Base-by-base conservation (phyloP, 37 sponge, comb jelly and placozoan species). In the Beroe forskalii region DNA sequence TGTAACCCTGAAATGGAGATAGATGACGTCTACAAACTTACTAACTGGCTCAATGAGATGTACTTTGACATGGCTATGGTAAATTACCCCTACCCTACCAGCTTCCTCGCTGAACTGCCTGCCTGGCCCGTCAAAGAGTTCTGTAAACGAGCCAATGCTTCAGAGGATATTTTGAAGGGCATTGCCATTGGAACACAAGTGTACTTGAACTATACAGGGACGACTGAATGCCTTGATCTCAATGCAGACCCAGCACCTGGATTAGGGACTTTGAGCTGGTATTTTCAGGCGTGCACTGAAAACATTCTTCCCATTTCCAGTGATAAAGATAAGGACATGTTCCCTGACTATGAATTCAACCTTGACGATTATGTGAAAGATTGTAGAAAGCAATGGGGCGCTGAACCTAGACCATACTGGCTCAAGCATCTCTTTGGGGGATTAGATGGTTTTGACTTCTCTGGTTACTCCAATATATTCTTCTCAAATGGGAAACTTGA, bases 291-390 rank as follows among this genome's bases (percentile, higher is more conserved):
- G 1, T 97, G 97, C 66, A 96, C 96, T 30, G 95, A 96, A 91
- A 97, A 96, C 95, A 93, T 96, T 60, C 94, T 97, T 93, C 98
- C 98, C 20, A 93, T 94, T 90, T 95, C 95, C 90, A 92, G 93
- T 20, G 90, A 93, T 93, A 93, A 92, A 0, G n/a, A 67, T 17
- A 64, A 43, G 2, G 95, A 97, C 89, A 94, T 95, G 94, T 97
- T 95, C 76, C 76, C 44, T n/a, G 24, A 41, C 0, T 40, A 76
- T 25, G 30, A 30, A 14, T 80, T 80, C 41, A 30, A 80, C 41
- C 20, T 80, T 43, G 86, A 41, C 14, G 36, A 32, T 3, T 44
- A 44, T 23, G 86, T 80, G 8, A 0, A 32, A 24, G 14, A 8
- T 27, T 80, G 86, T 25, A 27, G 33, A 24, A 22, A 80, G 30